Conservation (phyloP, 2,797 vertebrate genomes). For the Phataginus tricuspis region DNA sequence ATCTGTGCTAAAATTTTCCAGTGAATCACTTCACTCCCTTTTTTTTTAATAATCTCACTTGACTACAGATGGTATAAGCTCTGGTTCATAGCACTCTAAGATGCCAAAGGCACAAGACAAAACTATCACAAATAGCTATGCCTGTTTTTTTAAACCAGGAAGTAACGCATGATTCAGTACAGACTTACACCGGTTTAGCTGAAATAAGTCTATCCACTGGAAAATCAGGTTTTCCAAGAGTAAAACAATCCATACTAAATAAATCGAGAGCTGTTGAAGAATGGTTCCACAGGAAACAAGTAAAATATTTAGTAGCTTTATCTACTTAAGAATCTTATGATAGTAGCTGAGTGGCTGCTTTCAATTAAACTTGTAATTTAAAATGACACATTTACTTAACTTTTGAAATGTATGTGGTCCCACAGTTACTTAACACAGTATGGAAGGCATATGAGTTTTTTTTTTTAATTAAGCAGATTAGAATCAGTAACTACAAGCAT, state of each 20-base stretch:
- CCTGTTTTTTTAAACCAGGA: constrained; percentile 34
- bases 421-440: constrained; percentile 59
- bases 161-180: constrained; percentile 39
- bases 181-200: constrained; percentile 34
- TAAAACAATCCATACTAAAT: background rate
- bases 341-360: background rate
- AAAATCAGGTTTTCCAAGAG: constrained; percentile 37
- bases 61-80: constrained; percentile 67
- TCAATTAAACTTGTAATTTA: background rate
- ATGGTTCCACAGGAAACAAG: background rate
- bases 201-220: background rate
- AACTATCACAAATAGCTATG: constrained; percentile 53
- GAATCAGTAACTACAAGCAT: constrained; percentile 41
- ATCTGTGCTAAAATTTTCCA: constrained; percentile 33
- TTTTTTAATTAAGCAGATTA: constrained; percentile 1
- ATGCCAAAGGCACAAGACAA: constrained; percentile 65
- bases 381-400: constrained; percentile 12
- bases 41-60: constrained; percentile 50
- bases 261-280: background rate
- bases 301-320: constrained; percentile 4
- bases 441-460: background rate
- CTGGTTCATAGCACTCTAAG: constrained; percentile 19
- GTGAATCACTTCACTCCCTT: background rate
- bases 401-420: constrained; percentile 42
- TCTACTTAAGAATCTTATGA: background rate